Evolutionary conservation across 2,113 vertebrate genomes (phyloP), one percentile per base, ranked within the genome.

Genomic region (Xiphophorus couchianus): DNA sequence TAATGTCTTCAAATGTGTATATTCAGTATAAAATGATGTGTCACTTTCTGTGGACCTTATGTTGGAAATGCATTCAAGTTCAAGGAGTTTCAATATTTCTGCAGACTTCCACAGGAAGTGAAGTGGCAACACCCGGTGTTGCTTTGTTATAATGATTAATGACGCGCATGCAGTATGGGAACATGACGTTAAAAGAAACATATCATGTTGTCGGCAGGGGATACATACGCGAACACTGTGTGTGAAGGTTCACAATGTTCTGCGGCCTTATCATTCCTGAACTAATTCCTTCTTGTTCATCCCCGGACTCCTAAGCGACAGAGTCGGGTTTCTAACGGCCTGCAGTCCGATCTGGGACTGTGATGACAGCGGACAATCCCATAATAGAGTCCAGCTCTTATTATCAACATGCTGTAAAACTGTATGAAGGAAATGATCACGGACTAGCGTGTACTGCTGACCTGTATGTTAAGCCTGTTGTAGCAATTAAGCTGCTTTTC

Each of bases 251-350:
- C 86, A 90, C 91, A 88, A 62, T 87, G 91, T 88, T 84, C 82
- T 27, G 76, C 82, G 73, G 90, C 85, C 80, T 90, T 84, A 69
- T 90, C 93, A 93, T 93, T 90, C 91, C 93, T 67, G 37, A 74
- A 73, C 89, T 92, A 91, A 94, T 92, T 92, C 51, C 93, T 64
- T 68, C 77, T 86, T 86, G 84, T 88, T 90, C 69, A 72, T 90
- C 87, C 86, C 77, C 80, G 63, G 62, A 86, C 89, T 82, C 83
- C 79, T 87, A 89, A 87, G 91, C 88, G 87, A 80, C 73, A 74
- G 92, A 44, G 80, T 93, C 93, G 39, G 86, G 82, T 93, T 93
- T 92, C 93, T 8, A 12, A 76, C 79, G 27, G 42, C 69, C 67
- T 69, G 81, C 78, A 31, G 78, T 77, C 79, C 28, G 69, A 84